Percentiles rank a stretch among this genome's conserved stretches.
phyloP scores from a whole-genome alignment of 1,140 invertebrate species.

The Formica selysi region DNA sequence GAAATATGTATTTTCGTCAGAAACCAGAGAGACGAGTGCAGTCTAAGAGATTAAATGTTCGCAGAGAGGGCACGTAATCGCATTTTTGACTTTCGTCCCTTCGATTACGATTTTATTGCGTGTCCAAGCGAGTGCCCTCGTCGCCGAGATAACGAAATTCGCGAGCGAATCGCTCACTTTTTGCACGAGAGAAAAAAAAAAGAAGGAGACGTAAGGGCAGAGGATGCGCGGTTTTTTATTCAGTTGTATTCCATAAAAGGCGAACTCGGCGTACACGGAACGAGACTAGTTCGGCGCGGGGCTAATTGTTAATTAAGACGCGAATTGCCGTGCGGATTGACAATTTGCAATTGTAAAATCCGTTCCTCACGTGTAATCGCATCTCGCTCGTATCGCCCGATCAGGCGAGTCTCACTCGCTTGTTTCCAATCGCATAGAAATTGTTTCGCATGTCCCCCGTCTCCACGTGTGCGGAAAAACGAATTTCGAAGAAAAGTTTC shows the following conservation, averaged over 20 bases:
- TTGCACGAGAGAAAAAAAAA: neutral
- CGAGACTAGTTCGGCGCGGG: constrained; percentile 14
- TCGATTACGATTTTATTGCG: constrained; percentile 62
- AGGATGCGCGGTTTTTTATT: constrained; percentile 35
- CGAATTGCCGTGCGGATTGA: constrained; percentile 77
- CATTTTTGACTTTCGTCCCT: constrained; percentile 60
- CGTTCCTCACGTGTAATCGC: constrained; percentile 67
- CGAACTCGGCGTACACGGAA: constrained; percentile 24
- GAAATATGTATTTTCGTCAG: constrained; percentile 25
- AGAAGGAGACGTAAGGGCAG: constrained; percentile 23
- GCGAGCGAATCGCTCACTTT: constrained; percentile 33
- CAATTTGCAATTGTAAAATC: constrained; percentile 80
- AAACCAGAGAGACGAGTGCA: constrained; percentile 4
- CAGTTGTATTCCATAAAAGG: constrained; percentile 32
- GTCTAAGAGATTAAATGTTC: constrained; percentile 43
- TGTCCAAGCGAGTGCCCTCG: constrained; percentile 21
- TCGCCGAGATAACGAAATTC: constrained; percentile 50
- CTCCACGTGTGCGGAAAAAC: constrained; percentile 36
- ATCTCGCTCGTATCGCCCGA: constrained; percentile 59
- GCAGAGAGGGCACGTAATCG: constrained; percentile 29
- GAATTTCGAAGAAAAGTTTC: constrained; percentile 56
- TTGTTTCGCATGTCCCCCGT: constrained; percentile 52
- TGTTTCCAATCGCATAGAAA: constrained; percentile 72
- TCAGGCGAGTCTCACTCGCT: constrained; percentile 65
- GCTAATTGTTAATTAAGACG: constrained; percentile 76